Percentiles rank a stretch among this genome's conserved stretches.
These are phyloP conservation scores for Labrus mixtus DNA, from an alignment of 2,113 vertebrate species.

Conservation along the genomic window DNA sequence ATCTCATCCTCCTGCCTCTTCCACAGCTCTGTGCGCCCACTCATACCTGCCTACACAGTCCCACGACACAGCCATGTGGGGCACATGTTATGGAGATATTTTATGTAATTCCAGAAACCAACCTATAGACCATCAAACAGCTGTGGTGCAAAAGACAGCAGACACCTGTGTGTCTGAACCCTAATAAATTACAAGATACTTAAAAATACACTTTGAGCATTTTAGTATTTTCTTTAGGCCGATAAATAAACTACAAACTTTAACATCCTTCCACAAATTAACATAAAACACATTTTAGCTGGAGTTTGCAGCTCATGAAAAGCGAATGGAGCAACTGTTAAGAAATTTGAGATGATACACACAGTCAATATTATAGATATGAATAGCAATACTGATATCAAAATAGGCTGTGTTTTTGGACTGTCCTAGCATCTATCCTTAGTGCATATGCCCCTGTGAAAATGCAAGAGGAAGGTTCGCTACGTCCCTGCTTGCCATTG, in stretches of 20 bases:
- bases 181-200: constrained; percentile 5
- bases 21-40: constrained; percentile 58
- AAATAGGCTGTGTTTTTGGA: constrained; percentile 10
- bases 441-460: constrained; percentile 51
- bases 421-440: constrained; percentile 20
- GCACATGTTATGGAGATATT: constrained; percentile 24
- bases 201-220: constrained; percentile 13
- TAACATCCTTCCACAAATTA: constrained; percentile 5
- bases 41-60: constrained; percentile 61
- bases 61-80: constrained; percentile 14
- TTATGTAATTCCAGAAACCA: constrained; percentile 28
- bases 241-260: constrained; percentile 9
- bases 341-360: constrained; percentile 15
- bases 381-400: constrained; percentile 9
- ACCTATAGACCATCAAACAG: constrained; percentile 11
- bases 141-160: not conserved
- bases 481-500: constrained; percentile 61
- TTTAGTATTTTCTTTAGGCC: constrained; percentile 28
- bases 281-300: constrained; percentile 14
- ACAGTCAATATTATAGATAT: not conserved
- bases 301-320: not conserved
- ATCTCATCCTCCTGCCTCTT: constrained; percentile 56
- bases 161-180: constrained; percentile 15
- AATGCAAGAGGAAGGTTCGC: constrained; percentile 55
- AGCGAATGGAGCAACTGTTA: not conserved